phyloP scores from a whole-genome alignment of 2,797 vertebrate genomes.

The Harpagifer antarcticus region DNA sequence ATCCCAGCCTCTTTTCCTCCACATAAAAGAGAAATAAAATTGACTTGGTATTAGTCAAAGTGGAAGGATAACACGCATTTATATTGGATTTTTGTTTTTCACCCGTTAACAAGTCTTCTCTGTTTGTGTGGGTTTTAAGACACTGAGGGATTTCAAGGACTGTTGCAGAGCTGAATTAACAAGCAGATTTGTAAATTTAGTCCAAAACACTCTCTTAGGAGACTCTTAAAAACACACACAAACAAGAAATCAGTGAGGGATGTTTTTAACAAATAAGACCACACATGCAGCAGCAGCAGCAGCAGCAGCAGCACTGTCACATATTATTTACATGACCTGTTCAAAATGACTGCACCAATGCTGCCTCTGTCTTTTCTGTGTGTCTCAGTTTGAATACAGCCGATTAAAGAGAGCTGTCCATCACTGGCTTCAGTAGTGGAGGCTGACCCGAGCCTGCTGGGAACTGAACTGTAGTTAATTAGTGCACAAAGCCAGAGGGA shows the following conservation, averaged over 20 bases:
- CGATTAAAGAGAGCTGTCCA: conserved; percentile 72
- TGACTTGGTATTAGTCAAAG: not conserved
- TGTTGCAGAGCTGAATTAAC: conserved; percentile 42
- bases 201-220: conserved; percentile 52
- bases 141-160: conserved; percentile 40
- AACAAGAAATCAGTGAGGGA: conserved; percentile 39
- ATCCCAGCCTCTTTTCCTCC: conserved; percentile 6
- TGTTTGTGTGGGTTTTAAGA: conserved; percentile 28
- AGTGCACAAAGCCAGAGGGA: conserved; percentile 78
- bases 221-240: conserved; percentile 46
- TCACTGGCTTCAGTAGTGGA: conserved; percentile 66
- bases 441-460: conserved; percentile 80
- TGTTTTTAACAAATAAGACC: conserved; percentile 41
- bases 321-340: conserved; percentile 26
- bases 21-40: conserved; percentile 10
- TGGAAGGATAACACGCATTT: conserved; percentile 3
- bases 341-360: conserved; percentile 26
- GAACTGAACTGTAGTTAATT: conserved; percentile 86
- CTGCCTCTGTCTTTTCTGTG: conserved; percentile 17
- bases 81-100: not conserved
- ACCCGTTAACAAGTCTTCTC: not conserved
- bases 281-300: not conserved
- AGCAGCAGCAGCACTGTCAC: conserved; percentile 12
- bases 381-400: conserved; percentile 40
- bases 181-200: conserved; percentile 51